Conservation (phyloP, 1,140 invertebrate species). For the Drosophila carrolli region DNA sequence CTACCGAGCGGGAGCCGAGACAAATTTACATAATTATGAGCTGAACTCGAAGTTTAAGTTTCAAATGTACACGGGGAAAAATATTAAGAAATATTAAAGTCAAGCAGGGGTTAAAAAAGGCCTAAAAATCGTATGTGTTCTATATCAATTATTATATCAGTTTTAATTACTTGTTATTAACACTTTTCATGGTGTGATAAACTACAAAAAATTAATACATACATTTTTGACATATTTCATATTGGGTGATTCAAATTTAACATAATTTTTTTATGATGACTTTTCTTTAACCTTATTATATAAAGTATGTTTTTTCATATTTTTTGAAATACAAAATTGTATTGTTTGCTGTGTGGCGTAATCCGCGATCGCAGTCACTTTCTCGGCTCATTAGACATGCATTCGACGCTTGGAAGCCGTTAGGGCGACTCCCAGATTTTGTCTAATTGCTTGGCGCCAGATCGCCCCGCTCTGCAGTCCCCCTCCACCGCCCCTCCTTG, state of each 20-base stretch:
- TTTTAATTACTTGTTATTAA: too few relatives aligned
- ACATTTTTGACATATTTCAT: too few relatives aligned
- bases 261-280: too few relatives aligned
- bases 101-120: background rate
- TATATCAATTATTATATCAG: too few relatives aligned
- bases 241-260: too few relatives aligned
- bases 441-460: slow-evolving; percentile 77
- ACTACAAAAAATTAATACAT: too few relatives aligned
- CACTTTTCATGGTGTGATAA: too few relatives aligned
- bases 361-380: slow-evolving; percentile 52
- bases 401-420: slow-evolving; percentile 71
- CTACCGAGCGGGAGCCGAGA: slow-evolving; percentile 64
- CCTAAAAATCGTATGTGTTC: too few relatives aligned
- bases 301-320: background rate
- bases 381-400: slow-evolving; percentile 78
- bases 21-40: slow-evolving; percentile 81
- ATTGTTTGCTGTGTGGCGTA: slow-evolving; percentile 16
- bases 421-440: slow-evolving; percentile 66
- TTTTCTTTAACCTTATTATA: too few relatives aligned
- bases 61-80: slow-evolving; percentile 16
- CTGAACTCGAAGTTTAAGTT: slow-evolving; percentile 19
- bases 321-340: background rate
- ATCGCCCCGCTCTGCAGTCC: slow-evolving; percentile 8
- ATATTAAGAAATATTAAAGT: background rate
- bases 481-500: background rate